Evolutionary conservation across 1,140 invertebrate genomes (phyloP).

Genomic region (Drosophila nannoptera): DNA sequence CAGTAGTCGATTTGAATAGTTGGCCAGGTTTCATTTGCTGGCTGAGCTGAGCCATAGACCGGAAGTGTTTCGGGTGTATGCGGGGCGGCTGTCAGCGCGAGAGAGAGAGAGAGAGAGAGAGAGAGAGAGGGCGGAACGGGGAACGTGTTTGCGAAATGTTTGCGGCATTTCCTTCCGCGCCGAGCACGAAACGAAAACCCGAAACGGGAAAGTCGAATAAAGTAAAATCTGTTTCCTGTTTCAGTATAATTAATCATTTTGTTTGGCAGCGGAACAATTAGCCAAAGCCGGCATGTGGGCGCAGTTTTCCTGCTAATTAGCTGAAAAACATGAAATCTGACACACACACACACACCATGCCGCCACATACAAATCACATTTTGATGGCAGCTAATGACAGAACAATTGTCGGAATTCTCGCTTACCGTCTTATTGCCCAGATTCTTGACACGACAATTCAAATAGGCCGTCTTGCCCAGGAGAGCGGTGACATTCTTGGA

Average conservation of each 20-base stretch:
- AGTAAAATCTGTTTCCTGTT: conserved; percentile 78
- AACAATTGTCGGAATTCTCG: conserved; percentile 42
- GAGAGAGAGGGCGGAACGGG: conserved; percentile 2
- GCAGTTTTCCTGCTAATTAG: conserved; percentile 73
- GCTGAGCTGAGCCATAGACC: conserved; percentile 39
- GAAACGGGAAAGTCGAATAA: conserved; percentile 65
- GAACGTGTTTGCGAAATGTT: conserved; percentile 70
- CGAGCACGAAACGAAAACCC: conserved; percentile 42
- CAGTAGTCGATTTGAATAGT: conserved; percentile 64
- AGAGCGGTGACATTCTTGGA: conserved; percentile 85
- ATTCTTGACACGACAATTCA: conserved; percentile 91
- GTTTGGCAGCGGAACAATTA: conserved; percentile 74
- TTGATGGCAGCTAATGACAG: conserved; percentile 56
- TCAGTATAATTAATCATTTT: conserved; percentile 76
- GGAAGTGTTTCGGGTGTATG: conserved; percentile 50
- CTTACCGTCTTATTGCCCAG: conserved; percentile 92
- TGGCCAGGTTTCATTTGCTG: conserved; percentile 35
- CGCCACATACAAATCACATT: conserved; percentile 56
- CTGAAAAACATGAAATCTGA: conserved; percentile 42
- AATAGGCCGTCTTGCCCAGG: conserved; percentile 90
- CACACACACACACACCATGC: conserved; percentile 15
- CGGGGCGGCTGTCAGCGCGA: not conserved
- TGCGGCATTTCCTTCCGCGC: conserved; percentile 72
- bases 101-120: not conserved
- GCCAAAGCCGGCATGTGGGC: conserved; percentile 60